These are phyloP conservation scores for Cataglyphis livida DNA, from an alignment of 2,888 invertebrate species.

Conservation along the genomic window DNA sequence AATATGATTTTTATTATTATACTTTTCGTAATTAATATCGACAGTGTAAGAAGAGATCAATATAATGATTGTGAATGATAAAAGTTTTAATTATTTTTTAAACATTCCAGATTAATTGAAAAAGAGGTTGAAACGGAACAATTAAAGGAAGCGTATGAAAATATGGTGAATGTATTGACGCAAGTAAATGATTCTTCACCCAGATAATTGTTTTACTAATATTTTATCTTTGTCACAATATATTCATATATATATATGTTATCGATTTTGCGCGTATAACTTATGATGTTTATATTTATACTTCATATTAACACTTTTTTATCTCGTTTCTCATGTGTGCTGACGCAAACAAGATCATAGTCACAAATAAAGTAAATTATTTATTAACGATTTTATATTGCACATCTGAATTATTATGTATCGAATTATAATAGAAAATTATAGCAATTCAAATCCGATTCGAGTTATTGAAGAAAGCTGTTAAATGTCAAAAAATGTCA, in stretches of 20 bases:
- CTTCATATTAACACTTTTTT: neutral
- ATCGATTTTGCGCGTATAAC: neutral
- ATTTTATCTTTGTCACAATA: neutral
- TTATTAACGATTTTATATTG: neutral
- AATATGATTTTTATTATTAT: neutral
- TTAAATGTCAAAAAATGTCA: neutral
- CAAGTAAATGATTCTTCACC: slow-evolving; percentile 3
- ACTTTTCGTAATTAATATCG: neutral
- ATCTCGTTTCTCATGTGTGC: neutral
- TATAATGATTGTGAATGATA: neutral
- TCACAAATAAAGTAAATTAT: slow-evolving; percentile 13
- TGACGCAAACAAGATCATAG: neutral
- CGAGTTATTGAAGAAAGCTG: neutral
- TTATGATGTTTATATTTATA: neutral
- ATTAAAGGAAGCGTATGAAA: slow-evolving; percentile 56
- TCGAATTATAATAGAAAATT: neutral
- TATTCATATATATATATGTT: neutral
- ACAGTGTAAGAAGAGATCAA: neutral
- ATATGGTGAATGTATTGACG: neutral
- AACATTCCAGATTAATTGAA: slow-evolving; percentile 50
- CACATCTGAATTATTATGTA: neutral
- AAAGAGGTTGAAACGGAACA: slow-evolving; percentile 58
- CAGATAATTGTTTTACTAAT: neutral
- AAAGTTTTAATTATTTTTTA: neutral
- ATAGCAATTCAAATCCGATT: neutral